Evolutionary conservation across 2,113 vertebrate species (phyloP).

Genomic region (Felis catus): DNA sequence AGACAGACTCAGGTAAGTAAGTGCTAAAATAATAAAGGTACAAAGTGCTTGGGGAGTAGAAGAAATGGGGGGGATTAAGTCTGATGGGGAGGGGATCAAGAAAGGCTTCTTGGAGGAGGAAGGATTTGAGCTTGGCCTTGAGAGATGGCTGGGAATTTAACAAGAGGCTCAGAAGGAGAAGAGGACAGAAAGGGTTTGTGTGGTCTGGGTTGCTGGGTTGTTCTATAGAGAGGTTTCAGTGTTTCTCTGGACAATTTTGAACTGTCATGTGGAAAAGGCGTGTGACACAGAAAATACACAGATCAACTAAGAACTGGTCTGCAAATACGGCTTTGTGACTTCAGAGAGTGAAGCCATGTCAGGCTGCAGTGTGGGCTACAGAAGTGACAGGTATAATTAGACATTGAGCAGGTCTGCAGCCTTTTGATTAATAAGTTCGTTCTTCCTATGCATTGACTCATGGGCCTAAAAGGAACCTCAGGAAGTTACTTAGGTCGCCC

Average conservation of each 20-base stretch:
- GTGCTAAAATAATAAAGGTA: slow-evolving; percentile 78
- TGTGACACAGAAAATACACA: slow-evolving; percentile 77
- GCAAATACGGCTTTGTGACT: slow-evolving; percentile 57
- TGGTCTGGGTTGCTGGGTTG: slow-evolving; percentile 49
- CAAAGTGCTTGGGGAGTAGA: slow-evolving; percentile 58
- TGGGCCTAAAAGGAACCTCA: slow-evolving; percentile 40
- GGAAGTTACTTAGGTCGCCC: slow-evolving; percentile 42
- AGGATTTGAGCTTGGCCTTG: slow-evolving; percentile 71
- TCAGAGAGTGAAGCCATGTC: slow-evolving; percentile 58
- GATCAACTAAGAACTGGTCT: slow-evolving; percentile 64
- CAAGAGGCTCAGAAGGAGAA: not conserved
- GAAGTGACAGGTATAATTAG: slow-evolving; percentile 75
- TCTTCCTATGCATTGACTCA: slow-evolving; percentile 56
- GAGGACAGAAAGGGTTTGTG: slow-evolving; percentile 58
- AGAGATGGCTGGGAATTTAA: slow-evolving; percentile 53
- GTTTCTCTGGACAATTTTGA: slow-evolving; percentile 75
- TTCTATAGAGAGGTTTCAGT: slow-evolving; percentile 20
- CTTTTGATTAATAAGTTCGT: slow-evolving; percentile 71
- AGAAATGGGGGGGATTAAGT: slow-evolving; percentile 60
- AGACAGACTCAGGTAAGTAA: slow-evolving; percentile 75
- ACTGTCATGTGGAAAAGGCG: slow-evolving; percentile 69
- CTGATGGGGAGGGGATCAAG: slow-evolving; percentile 60
- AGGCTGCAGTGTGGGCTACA: slow-evolving; percentile 24
- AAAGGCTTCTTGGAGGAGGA: slow-evolving; percentile 75
- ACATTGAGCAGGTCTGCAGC: slow-evolving; percentile 70